Base-by-base conservation (phyloP, 2,888 invertebrate species). In the Platycheirus rosarum region DNA sequence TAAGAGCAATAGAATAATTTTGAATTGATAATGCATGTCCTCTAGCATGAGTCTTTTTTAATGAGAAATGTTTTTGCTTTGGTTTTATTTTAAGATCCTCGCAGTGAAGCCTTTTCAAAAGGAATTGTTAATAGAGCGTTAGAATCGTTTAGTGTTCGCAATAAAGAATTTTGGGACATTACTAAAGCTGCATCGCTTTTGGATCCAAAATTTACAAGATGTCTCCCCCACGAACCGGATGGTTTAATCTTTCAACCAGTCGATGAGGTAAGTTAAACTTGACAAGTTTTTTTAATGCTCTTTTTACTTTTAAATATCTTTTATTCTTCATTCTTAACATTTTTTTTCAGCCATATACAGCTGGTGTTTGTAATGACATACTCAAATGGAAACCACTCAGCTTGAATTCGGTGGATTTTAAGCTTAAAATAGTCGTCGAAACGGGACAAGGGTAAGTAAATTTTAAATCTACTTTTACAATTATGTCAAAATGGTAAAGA, bases 221-320 rank as follows among this genome's bases (percentile, higher is more conserved):
- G 94, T 35, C 91, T 99, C 14, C 92, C 94, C 0, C 99, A 99
- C 88, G 98, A 99, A 89, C 98, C 98, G 0, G 99, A 99, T 88
- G 99, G 99, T 16, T 92, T 99, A 11, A 97, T 99, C 87, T 99
- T 99, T 89, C 99, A 99, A 89, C 99, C 99, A 0, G 93, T 95
- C 0, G 92, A 93, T 82, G 96, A 95, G 89, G 96, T 96, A 89
- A 89, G 91, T 2, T 26, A 42, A 14, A 49, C 6, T 53, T 23
- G 13, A 16, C n/a, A n/a, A 46, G 3, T 7, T 26, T 42, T 13
- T 3, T 20, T 40, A 1, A n/a, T n/a, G n/a, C n/a, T n/a, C n/a
- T n/a, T 40, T 26, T 7, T n/a, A 5, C 2, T 35, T 55, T 29
- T 11, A 8, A 49, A 23, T 20, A 23, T 6, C 23, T 23, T 23